Conservation (phyloP, 1,140 invertebrate species). For the Drosophila fuyamai region DNA sequence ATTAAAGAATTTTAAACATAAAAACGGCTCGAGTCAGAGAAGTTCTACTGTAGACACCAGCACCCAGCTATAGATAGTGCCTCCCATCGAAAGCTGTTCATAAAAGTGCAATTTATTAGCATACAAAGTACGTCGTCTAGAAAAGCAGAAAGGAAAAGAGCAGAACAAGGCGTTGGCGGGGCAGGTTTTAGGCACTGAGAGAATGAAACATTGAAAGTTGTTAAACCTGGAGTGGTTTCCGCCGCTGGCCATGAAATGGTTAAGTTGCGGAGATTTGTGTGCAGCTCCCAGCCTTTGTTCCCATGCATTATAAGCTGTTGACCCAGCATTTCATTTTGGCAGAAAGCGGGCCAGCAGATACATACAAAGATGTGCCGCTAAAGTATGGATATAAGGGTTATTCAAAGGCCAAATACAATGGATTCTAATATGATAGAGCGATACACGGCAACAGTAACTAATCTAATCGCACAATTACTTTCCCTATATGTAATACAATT, state of each 20-base stretch:
- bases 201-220: slow-evolving; percentile 32
- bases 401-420: neutral
- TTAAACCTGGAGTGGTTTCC: slow-evolving; percentile 20
- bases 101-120: slow-evolving; percentile 83
- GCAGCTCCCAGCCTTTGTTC: slow-evolving; percentile 18
- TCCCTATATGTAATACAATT: slow-evolving; percentile 24
- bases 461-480: slow-evolving; percentile 33
- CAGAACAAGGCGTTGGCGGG: slow-evolving; percentile 33
- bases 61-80: slow-evolving; percentile 15
- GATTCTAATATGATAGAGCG: neutral
- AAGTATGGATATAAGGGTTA: neutral
- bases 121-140: slow-evolving; percentile 63
- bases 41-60: slow-evolving; percentile 2
- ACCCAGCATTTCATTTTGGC: slow-evolving; percentile 23
- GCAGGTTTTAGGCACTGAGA: slow-evolving; percentile 40
- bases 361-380: neutral
- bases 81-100: slow-evolving; percentile 60
- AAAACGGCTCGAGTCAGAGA: neutral
- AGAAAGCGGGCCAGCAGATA: slow-evolving; percentile 5
- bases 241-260: slow-evolving; percentile 12
- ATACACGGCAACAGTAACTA: neutral
- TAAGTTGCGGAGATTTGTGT: slow-evolving; percentile 10
- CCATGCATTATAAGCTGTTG: slow-evolving; percentile 15
- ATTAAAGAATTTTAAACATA: neutral
- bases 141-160: slow-evolving; percentile 20